Evolutionary conservation across 1,140 invertebrate species (phyloP).

Genomic region (Psilanteris sp.): DNA sequence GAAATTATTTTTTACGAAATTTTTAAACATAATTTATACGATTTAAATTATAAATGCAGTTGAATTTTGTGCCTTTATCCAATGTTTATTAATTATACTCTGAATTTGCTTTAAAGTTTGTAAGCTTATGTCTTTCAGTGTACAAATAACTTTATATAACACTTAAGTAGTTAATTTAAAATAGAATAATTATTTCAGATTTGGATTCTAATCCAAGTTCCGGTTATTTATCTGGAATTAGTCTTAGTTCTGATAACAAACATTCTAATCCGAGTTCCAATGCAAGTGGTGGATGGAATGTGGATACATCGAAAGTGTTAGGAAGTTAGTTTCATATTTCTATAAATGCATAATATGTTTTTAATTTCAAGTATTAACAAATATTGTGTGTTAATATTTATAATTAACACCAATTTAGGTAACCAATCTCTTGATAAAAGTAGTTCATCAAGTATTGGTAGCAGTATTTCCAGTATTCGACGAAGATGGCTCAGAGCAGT

Average conservation of each 20-base stretch:
- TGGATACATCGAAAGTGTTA: constrained; percentile 65
- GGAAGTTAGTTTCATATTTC: constrained; percentile 75
- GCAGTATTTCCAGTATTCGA: constrained; percentile 81
- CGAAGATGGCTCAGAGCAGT: constrained; percentile 81
- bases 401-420: constrained; percentile 64
- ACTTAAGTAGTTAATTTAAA: no score
- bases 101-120: no score
- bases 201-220: constrained; percentile 72
- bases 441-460: constrained; percentile 71
- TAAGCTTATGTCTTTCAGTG: no score
- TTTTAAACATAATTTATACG: no score
- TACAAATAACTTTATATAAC: no score
- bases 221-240: constrained; percentile 71
- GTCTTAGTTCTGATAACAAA: constrained; percentile 66
- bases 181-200: no score
- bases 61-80: no score
- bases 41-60: no score
- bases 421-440: constrained; percentile 73
- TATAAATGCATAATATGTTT: not conserved
- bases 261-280: constrained; percentile 74
- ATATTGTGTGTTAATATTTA: not conserved
- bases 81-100: no score
- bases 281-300: constrained; percentile 73
- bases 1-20: no score
- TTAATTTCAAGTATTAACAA: not conserved